These are phyloP conservation scores for Drosophila anceps DNA, from an alignment of 2,888 invertebrate species.

Conservation along the genomic window DNA sequence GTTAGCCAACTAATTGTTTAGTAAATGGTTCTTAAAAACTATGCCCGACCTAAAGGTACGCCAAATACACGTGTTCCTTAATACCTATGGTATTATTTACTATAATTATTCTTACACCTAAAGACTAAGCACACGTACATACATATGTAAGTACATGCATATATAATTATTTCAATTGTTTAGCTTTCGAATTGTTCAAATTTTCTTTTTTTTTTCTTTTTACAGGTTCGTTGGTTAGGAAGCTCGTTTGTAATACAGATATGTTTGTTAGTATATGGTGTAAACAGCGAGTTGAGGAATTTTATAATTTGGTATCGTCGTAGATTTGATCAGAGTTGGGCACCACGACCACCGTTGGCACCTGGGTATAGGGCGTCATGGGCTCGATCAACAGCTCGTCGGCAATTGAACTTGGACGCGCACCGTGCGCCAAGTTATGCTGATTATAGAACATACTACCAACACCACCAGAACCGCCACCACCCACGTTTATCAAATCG, in stretches of 20 bases:
- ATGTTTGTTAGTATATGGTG: slow-evolving; percentile 39
- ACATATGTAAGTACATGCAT: slow-evolving; percentile 8
- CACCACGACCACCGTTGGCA: slow-evolving; percentile 84
- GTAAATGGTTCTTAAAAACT: slow-evolving; percentile 28
- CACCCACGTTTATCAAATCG: slow-evolving; percentile 59
- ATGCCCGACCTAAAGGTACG: slow-evolving; percentile 38
- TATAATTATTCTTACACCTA: slow-evolving; percentile 27
- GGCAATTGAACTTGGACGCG: slow-evolving; percentile 62
- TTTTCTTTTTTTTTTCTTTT: slow-evolving; percentile 15
- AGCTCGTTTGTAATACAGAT: slow-evolving; percentile 56
- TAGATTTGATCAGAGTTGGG: slow-evolving; percentile 79
- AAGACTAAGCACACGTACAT: slow-evolving; percentile 4
- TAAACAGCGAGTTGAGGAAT: not conserved
- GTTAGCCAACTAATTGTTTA: slow-evolving; percentile 43
- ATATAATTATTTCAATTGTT: not conserved
- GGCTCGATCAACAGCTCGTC: slow-evolving; percentile 73
- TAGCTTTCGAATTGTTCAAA: not conserved
- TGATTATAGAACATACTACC: slow-evolving; percentile 45
- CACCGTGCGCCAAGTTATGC: slow-evolving; percentile 16
- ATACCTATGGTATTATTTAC: slow-evolving; percentile 21
- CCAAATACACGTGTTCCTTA: slow-evolving; percentile 26
- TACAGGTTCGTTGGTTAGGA: slow-evolving; percentile 39
- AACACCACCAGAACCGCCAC: slow-evolving; percentile 43
- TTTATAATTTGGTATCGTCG: slow-evolving; percentile 84
- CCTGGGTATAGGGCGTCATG: slow-evolving; percentile 49